Evolutionary conservation across 2,113 vertebrate genomes (phyloP).

Genomic region (Polypterus bichir): DNA sequence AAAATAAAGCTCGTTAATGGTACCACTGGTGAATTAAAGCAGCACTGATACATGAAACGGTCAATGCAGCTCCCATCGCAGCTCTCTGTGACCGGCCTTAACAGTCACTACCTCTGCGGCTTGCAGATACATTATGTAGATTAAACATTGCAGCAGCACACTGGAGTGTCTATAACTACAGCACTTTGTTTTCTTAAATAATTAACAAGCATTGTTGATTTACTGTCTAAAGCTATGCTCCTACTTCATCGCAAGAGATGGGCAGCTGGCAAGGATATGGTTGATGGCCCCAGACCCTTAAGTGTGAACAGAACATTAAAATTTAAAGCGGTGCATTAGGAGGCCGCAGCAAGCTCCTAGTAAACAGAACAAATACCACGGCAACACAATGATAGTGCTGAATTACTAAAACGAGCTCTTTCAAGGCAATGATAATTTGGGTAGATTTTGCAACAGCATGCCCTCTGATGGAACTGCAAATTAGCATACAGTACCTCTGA

Average conservation of each 20-base stretch:
- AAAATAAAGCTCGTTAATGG: no score
- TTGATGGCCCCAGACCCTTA: slow-evolving; percentile 17
- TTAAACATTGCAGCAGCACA: slow-evolving; percentile 35
- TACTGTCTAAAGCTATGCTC: slow-evolving; percentile 38
- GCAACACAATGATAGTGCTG: slow-evolving; percentile 22
- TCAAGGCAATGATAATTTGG: slow-evolving; percentile 28
- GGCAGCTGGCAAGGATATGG: slow-evolving; percentile 18
- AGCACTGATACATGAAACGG: no score
- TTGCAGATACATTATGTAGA: slow-evolving; percentile 38
- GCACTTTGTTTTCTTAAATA: slow-evolving; percentile 46
- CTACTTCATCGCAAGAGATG: slow-evolving; percentile 28
- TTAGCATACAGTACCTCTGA: slow-evolving; percentile 33
- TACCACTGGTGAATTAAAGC: no score
- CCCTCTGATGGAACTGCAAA: slow-evolving; percentile 34
- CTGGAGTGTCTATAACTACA: slow-evolving; percentile 35
- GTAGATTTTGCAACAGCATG: slow-evolving; percentile 19
- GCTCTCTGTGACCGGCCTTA: no score
- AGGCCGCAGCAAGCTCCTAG: slow-evolving; percentile 12
- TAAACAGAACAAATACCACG: slow-evolving; percentile 19
- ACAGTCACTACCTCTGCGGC: slow-evolving; percentile 6
- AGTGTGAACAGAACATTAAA: slow-evolving; percentile 24
- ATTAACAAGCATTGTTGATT: slow-evolving; percentile 42
- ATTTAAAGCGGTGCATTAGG: slow-evolving; percentile 24
- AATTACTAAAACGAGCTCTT: slow-evolving; percentile 28
- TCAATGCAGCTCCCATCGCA: no score